Base-by-base conservation (phyloP, 1,140 invertebrate genomes). In the Whitmania pigra region DNA sequence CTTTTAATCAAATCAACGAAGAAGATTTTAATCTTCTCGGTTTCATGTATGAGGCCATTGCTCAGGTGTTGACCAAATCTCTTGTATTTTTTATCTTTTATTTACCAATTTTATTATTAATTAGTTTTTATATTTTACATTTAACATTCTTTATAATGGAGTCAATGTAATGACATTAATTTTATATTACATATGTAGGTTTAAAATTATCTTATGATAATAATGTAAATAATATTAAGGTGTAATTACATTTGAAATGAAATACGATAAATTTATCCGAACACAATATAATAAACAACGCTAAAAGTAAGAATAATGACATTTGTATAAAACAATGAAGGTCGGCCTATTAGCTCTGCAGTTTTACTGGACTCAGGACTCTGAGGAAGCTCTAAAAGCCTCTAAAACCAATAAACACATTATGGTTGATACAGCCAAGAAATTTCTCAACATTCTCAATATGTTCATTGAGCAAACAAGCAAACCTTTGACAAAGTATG, bases 401-500 rank as follows among this genome's bases (percentile, higher is more conserved):
- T 91, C 93, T n/a, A 87, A 90, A 67, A 87, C 89, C 75, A 93
- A 97, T 79, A 91, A 92, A 78, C 95, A 95, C 82, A 88, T 94
- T n/a, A 97, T 97, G 94, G 82, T 86, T 0, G 90, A 94, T 79
- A 94, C 93, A 0, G 97, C 96, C 79, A 93, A 96, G 78, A 88
- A 89, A 77, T 97, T 97, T 82, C 82, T 97, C 13, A 92, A 95
- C 80, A 84, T 97, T 11, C 83, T 97, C 0, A 96, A 97, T 79
- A 91, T 89, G 0, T 85, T 97, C 0, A 97, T 97, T 74, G 92
- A 94, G 80, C 92, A 96, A 83, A 97, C 94, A 0, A 96, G 93
- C 0, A 86, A 89, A 75, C 92, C 96, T 83, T 85, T 97, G 0
- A 87, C 87, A 0, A 91, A 90, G 80, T 89, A 95, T 43, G 92